Percentiles rank a stretch among this genome's conserved stretches.
Conservation (phyloP, 2,113 vertebrate species). For the Xiphophorus couchianus region DNA sequence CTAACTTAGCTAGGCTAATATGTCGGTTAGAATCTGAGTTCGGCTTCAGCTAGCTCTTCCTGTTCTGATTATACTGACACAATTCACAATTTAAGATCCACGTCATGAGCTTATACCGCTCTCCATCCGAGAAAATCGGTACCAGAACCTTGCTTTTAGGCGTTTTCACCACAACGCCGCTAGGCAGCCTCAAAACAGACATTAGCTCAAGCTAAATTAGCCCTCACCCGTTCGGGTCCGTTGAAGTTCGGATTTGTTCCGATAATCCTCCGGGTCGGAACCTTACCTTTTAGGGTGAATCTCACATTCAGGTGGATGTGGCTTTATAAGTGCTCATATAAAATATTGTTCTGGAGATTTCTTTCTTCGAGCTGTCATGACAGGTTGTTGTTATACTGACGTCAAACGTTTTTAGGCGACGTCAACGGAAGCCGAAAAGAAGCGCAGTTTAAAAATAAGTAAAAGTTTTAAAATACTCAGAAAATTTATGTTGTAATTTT, state of each 20-base stretch:
- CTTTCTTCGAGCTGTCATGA: conserved; percentile 58
- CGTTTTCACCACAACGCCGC: conserved; percentile 6
- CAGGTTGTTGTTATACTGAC: conserved; percentile 78
- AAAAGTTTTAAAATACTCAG: too few relatives aligned
- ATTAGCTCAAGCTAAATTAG: conserved; percentile 60
- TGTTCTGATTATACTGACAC: rapidly evolving
- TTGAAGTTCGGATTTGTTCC: background rate
- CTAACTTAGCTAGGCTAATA: conserved; percentile 49
- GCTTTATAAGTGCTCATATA: conserved; percentile 13
- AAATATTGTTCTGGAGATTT: conserved; percentile 40
- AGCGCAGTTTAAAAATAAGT: too few relatives aligned
- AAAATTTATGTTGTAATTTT: too few relatives aligned
- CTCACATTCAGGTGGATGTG: conserved; percentile 42
- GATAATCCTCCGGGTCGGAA: rapidly evolving
- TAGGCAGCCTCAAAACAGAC: conserved; percentile 17
- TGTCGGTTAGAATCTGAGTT: background rate
- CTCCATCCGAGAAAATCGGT: background rate
- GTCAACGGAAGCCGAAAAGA: conserved; percentile 62
- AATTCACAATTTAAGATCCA: rapidly evolving
- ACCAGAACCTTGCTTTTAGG: background rate
- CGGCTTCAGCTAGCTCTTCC: background rate
- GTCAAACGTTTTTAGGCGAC: conserved; percentile 47
- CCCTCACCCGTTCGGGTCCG: background rate
- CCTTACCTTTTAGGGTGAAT: conserved; percentile 50
- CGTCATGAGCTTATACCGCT: background rate